A percentile compares a stretch with the other conserved stretches of the same genome.
These are phyloP conservation scores for Nylanderia fulva DNA, from an alignment of 1,140 invertebrate species.

Conservation along the genomic window DNA sequence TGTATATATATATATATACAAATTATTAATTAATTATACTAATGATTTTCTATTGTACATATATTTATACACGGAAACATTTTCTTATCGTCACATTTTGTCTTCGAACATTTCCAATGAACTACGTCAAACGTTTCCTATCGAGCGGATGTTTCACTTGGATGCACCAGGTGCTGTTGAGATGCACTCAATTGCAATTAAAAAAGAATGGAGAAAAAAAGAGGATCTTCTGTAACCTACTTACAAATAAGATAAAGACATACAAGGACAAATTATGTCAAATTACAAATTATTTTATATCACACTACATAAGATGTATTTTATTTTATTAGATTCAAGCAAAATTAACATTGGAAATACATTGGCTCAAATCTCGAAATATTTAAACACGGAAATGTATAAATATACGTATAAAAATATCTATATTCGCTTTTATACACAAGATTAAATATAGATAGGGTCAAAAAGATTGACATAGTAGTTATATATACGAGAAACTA, in stretches of 20 bases:
- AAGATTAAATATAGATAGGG: background rate
- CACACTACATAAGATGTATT: background rate
- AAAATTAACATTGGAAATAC: background rate
- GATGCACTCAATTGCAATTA: conserved; percentile 25
- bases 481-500: background rate
- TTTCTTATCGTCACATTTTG: background rate
- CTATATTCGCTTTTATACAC: background rate
- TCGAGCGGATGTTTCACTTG: conserved; percentile 18
- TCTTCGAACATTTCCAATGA: conserved; percentile 12
- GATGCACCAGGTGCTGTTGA: conserved; percentile 35
- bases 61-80: background rate
- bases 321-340: background rate
- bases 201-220: background rate
- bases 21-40: too few species aligned
- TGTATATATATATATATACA: background rate
- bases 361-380: background rate
- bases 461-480: background rate
- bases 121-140: conserved; percentile 48
- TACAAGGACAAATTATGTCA: background rate
- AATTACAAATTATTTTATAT: background rate
- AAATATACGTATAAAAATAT: background rate
- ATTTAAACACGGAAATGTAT: background rate
- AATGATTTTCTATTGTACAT: too few species aligned
- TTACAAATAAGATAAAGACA: background rate
- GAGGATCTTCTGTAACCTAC: background rate